Base-by-base conservation (phyloP, 2,888 invertebrate species). In the Zhengitettix transpicula region DNA sequence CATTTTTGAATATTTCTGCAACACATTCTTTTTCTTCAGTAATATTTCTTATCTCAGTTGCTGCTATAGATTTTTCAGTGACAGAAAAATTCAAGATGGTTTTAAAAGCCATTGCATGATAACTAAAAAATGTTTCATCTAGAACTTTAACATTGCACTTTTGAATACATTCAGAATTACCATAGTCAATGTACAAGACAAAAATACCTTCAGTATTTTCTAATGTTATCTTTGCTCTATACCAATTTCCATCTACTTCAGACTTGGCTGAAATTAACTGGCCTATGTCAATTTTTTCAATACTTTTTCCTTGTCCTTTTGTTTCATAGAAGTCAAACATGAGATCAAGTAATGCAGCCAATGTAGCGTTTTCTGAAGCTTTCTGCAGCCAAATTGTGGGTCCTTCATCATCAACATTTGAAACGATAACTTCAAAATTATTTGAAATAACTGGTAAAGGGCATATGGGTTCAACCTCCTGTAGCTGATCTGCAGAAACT, bases 301-400 rank as follows among this genome's bases (percentile, higher is more conserved):
- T 67, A 42, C 59, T 58, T 40, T 42, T 42, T 14, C 56, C 47
- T 58, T 55, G 61, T 55, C 56, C 68, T 68, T 63, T 71, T 69
- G 62, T 72, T n/a, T 67, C 74, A 67, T 80, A 87, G 67, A 81
- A 75, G 1, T 78, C 73, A 62, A 78, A 80, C 57, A 88, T 68
- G n/a, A 80, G 67, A n/a, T 72, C 69, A 0, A 79, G 73, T 56
- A 82, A 69, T 12, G 68, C 65, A 3, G 67, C 61, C 10, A 84
- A 72, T 47, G 70, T 69, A 11, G 78, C 75, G 0, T 73, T 69
- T 61, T 82, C 80, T 0, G 71, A 67, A 0, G 71, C 64, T 58
- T 75, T 76, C 68, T 87, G 87, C 40, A 86, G 72, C 71, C 81
- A 87, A 44, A 88, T 70, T 64, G 79, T 80, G 0, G 81, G 73